These are phyloP conservation scores for Pseudomyrmex gracilis DNA, from an alignment of 1,140 invertebrate genomes.

Conservation along the genomic window DNA sequence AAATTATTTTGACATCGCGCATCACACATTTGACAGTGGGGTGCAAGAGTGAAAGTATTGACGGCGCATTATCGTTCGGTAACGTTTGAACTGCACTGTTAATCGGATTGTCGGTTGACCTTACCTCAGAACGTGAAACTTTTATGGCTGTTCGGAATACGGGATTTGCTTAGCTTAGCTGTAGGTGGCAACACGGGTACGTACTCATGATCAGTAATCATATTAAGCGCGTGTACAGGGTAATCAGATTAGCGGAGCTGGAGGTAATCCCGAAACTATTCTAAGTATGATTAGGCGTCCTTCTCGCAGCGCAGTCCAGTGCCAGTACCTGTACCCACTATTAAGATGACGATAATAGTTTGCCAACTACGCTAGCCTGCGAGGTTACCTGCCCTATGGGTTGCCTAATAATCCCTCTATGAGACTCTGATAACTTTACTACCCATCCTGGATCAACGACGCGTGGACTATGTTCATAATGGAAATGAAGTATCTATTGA, in stretches of 20 bases:
- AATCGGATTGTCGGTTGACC: constrained; percentile 76
- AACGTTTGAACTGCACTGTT: constrained; percentile 68
- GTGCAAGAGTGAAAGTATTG: constrained; percentile 17
- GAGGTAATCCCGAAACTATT: constrained; percentile 86
- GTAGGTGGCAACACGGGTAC: constrained; percentile 83
- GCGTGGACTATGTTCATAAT: constrained; percentile 74
- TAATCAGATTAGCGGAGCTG: constrained; percentile 86
- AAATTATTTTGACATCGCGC: constrained; percentile 26
- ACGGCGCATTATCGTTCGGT: constrained; percentile 60
- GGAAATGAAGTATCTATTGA: constrained; percentile 75
- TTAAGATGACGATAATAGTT: constrained; percentile 86
- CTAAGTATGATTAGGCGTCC: constrained; percentile 86
- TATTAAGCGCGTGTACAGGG: constrained; percentile 85
- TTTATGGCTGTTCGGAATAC: constrained; percentile 83
- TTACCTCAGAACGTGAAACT: constrained; percentile 80
- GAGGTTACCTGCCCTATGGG: constrained; percentile 84
- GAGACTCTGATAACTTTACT: constrained; percentile 84
- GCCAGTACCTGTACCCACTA: constrained; percentile 82
- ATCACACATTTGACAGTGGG: background rate
- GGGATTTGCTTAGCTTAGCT: constrained; percentile 82
- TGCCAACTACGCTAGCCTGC: constrained; percentile 84
- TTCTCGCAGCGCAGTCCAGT: constrained; percentile 81
- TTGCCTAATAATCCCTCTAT: constrained; percentile 85
- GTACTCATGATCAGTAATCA: constrained; percentile 86
- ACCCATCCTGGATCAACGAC: constrained; percentile 77